Evolutionary conservation across 2,113 vertebrate species (phyloP), one percentile per base, ranked within the genome.

Genomic region (Carassius auratus): DNA sequence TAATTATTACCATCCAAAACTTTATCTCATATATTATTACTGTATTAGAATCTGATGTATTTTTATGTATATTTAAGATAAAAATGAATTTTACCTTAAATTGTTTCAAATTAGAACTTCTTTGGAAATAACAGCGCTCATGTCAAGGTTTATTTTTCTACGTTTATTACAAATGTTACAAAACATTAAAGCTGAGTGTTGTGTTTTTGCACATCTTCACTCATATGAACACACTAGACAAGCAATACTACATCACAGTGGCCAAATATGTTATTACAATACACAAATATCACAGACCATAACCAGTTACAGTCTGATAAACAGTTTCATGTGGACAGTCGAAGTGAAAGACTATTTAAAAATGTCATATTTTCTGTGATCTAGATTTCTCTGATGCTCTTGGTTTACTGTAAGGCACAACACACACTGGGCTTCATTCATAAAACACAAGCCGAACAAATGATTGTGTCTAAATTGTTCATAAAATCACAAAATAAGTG

Each of bases 101-200:
- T 2, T 48, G 9, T 48, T 42, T 42, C 0, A 42, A 7, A 42
- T 42, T 7, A 42, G 12, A 12, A 48, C 12, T 10, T 57, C 30
- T 79, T n/a, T 38, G 3, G 12, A 79, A 62, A 42, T 61, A 38
- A 38, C 3, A 4, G 17, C 3, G 38, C 19, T 61, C 38, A 3
- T n/a, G 30, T 5, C 4, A n/a, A 4, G 38, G 33, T 8, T 21
- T 57, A 55, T 36, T 57, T 59, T 21, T 77, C 2, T 38, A 13
- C 23, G 76, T 62, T 79, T 79, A 79, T 79, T 79, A 79, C 59
- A 77, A 59, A 77, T 5, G 8, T 62, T 15, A 78, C 55, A 78
- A 78, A 78, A 42, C 33, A 78, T n/a, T 61, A n/a, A 78, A 61
- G 76, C 48, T 0, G 12, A 75, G 59, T 30, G 78, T 64, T 17